Base-by-base conservation (phyloP, 92 coral and sea anemone species). In the Hydrozoanthus gracilis region DNA sequence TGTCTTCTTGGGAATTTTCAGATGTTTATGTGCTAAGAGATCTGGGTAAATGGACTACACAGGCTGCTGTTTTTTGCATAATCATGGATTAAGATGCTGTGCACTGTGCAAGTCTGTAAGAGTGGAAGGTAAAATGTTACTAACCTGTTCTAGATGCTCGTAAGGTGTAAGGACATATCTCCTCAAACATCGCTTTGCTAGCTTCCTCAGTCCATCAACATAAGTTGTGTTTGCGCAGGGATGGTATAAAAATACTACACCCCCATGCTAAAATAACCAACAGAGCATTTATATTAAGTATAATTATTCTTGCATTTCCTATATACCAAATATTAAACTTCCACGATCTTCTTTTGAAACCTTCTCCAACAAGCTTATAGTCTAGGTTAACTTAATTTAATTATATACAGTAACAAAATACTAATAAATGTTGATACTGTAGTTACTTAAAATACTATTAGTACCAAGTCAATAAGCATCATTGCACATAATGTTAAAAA, bases 91-190 rank as follows among this genome's bases (percentile, higher is more conserved):
- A 27, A 27, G 39, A 27, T 27, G 39, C 39, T 27, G 39, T 27
- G 39, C 39, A 27, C 39, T 27, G 39, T 27, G 39, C 39, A 27
- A 27, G 2, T 27, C 39, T 27, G 39, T 27, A 27, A 27, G 39
- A 27, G 39, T 27, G 12, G 9, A 6, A 64, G 9, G 6, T n/a
- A 17, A 3, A 64, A 64, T 35, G 10, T 68, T 27, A 39, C 92
- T 56, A 77, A 96, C 99, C 99, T 96, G 82, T 9, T 90, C 91
- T 16, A 96, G 94, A 44, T 92, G 87, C 76, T 96, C 99, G 80
- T 95, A 96, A 11, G 98, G 99, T n/a, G 99, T 93, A 74, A 96
- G 88, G 55, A 95, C 93, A 90, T 95, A 94, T 46, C 96, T 82
- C 12, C 92, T 88, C 74, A 96, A 70, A 83, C 99, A 96, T 77